These are phyloP conservation scores for Coregonus clupeaformis DNA, from an alignment of 2,113 vertebrate species.

Conservation along the genomic window DNA sequence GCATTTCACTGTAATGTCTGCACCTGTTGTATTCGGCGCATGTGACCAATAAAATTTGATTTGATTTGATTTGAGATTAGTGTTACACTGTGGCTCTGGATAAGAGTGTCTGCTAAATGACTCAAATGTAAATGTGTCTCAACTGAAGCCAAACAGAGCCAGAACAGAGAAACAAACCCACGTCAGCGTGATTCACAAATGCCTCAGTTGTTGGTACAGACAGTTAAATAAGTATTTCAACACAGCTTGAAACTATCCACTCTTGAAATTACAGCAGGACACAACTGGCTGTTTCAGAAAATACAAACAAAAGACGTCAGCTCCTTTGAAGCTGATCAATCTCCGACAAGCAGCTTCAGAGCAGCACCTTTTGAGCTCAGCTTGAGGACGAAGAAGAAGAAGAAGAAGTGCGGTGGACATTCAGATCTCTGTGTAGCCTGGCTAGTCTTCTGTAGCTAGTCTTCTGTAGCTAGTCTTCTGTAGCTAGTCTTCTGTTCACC, in stretches of 20 bases:
- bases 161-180: not conserved
- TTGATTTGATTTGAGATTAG: no score
- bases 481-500: slow-evolving; percentile 28
- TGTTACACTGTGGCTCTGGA: not conserved
- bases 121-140: not conserved
- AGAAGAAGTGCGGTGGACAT: slow-evolving; percentile 19
- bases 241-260: not conserved
- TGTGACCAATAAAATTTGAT: no score
- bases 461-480: not conserved
- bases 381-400: not conserved
- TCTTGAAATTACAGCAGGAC: not conserved
- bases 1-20: no score
- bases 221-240: not conserved
- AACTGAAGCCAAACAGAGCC: not conserved
- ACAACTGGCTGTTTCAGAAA: slow-evolving; percentile 5
- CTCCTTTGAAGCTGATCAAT: slow-evolving; percentile 4
- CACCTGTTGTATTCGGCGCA: no score
- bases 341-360: not conserved
- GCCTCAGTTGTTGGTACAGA: not conserved
- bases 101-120: no score
- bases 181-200: not conserved
- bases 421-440: slow-evolving; percentile 13
- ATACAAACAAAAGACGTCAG: slow-evolving; percentile 1
- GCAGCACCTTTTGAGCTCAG: not conserved
- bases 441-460: slow-evolving; percentile 13